A percentile compares a stretch with the other conserved stretches of the same genome.
Conservation (phyloP, 2,888 invertebrate genomes). For the Ceraclea dissimilis region DNA sequence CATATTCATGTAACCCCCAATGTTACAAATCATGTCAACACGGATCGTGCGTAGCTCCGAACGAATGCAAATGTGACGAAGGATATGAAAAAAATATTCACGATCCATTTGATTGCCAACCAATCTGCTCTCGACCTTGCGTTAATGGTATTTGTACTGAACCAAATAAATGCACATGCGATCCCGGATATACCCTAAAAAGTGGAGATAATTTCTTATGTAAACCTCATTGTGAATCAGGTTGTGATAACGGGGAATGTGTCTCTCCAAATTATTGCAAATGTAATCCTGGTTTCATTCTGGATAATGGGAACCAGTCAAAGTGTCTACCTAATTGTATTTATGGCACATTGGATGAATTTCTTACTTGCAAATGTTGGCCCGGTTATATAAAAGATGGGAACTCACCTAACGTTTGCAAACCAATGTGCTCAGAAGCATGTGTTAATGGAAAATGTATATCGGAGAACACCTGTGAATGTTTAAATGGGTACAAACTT, state of each 20-base stretch:
- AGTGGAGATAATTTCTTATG: constrained; percentile 14
- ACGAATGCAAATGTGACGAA: constrained; percentile 30
- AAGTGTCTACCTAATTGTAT: constrained; percentile 1
- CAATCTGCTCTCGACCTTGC: constrained; percentile 31
- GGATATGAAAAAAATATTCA: constrained; percentile 24
- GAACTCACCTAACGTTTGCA: constrained; percentile 13
- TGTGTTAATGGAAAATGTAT: constrained; percentile 28
- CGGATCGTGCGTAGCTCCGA: constrained; percentile 31
- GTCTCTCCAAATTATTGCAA: constrained; percentile 29
- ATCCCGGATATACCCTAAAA: constrained; percentile 26
- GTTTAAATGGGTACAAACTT: constrained; percentile 4
- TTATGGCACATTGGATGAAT: constrained; percentile 20
- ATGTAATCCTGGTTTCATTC: constrained; percentile 28
- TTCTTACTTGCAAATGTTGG: constrained; percentile 36
- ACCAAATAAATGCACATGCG: constrained; percentile 31
- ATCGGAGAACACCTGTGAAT: constrained; percentile 26
- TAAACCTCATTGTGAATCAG: constrained; percentile 24
- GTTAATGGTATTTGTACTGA: constrained; percentile 31
- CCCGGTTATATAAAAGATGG: constrained; percentile 25
- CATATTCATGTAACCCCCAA: constrained; percentile 9
- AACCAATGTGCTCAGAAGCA: not conserved
- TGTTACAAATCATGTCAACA: constrained; percentile 25
- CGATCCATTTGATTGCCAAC: constrained; percentile 29
- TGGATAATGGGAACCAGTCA: not conserved
- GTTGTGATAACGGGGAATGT: constrained; percentile 28